Base-by-base conservation (phyloP, 2,797 vertebrate species). In the Gadopsis marmoratus region DNA sequence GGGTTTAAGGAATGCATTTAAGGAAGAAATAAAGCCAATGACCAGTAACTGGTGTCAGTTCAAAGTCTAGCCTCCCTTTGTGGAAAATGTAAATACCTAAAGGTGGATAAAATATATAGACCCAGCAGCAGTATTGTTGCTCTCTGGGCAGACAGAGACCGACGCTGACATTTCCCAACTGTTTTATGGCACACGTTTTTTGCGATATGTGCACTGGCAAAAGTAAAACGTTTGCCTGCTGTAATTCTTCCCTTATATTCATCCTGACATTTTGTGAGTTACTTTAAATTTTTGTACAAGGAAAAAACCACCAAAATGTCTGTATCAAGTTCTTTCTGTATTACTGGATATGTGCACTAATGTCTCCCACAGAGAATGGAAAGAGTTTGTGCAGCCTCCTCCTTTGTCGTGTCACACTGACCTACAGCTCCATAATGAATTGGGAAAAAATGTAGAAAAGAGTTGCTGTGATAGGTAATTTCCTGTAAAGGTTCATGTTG, bases 321-420 rank as follows among this genome's bases (percentile, higher is more conserved):
- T 53, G 67, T 69, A 71, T 77, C 59, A 19, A 31, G 59, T 48
- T 53, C 29, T 21, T 29, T 78, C 64, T 58, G n/a, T 51, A 43
- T 74, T 68, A 33, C n/a, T 47, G 31, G 54, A 75, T 67, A 77
- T 62, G 45, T 29, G 58, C 6, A 14, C 33, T 71, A 63, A 81
- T 55, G 61, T 73, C 53, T 81, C 14, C 1, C 61, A 26, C 4
- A 39, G 58, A 73, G 33, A 78, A 45, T 9, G 71, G 47, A 26
- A 16, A 74, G 68, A 78, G 37, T 82, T 86, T 87, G 73, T 78
- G 74, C 58, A 64, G 69, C 59, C 13, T 68, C 77, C 26, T 67
- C 29, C 56, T 68, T 51, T 12, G 5, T 35, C 45, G 68, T 82
- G 90, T 92, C 90, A 85, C 67, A 58, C 73, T 90, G 92, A 94